Conservation (phyloP, 2,888 invertebrate species). For the Conchocele bisecta region DNA sequence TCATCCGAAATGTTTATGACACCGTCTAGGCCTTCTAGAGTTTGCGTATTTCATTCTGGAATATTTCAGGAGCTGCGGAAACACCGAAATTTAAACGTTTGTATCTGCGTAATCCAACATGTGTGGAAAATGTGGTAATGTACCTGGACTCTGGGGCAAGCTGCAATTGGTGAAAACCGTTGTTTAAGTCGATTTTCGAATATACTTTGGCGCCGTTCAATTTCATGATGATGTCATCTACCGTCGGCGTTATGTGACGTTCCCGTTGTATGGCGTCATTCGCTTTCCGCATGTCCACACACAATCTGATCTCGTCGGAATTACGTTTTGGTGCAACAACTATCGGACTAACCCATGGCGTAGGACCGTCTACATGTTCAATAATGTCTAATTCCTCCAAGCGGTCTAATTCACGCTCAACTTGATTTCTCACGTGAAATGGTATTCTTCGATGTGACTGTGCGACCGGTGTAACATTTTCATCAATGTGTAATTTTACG, state of each 20-base stretch:
- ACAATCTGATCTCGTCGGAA: conserved; percentile 47
- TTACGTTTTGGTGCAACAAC: conserved; percentile 63
- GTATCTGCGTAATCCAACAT: conserved; percentile 40
- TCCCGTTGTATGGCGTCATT: conserved; percentile 50
- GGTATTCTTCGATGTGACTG: conserved; percentile 55
- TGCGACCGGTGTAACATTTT: conserved; percentile 29
- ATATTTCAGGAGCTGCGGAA: conserved; percentile 14
- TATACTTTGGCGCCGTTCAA: conserved; percentile 55
- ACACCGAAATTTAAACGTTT: conserved; percentile 32
- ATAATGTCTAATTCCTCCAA: conserved; percentile 63
- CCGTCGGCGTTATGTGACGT: conserved; percentile 48
- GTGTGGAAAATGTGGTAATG: conserved; percentile 55
- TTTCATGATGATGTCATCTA: conserved; percentile 53
- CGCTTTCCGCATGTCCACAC: conserved; percentile 60
- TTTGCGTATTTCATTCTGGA: conserved; percentile 31
- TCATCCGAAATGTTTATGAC: background rate
- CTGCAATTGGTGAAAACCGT: conserved; percentile 61
- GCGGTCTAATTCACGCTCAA: conserved; percentile 57
- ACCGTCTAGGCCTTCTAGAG: background rate
- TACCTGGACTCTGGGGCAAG: conserved; percentile 44
- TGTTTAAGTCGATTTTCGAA: conserved; percentile 48
- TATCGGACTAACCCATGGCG: conserved; percentile 65
- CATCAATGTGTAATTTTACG: conserved; percentile 51
- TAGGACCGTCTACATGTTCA: conserved; percentile 62
- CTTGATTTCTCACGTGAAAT: conserved; percentile 57